Base-by-base conservation (phyloP, 2,113 vertebrate species). In the Mesocricetus auratus region DNA sequence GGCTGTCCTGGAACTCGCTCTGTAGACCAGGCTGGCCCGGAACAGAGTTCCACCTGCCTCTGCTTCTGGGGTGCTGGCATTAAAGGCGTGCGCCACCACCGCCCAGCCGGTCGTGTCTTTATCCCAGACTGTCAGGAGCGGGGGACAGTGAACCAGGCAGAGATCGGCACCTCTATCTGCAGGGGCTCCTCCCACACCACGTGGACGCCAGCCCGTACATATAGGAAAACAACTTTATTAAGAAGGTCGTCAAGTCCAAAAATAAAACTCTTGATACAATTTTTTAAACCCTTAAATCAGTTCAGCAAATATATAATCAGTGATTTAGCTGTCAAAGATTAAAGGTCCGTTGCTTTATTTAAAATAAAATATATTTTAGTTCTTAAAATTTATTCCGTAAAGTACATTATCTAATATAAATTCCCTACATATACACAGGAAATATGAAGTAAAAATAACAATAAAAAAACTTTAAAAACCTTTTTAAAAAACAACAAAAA, bases 201-300 rank as follows among this genome's bases (percentile, higher is more conserved):
- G 29, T 88, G n/a, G 0, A 97, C 31, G 83, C 87, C 47, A 19
- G 93, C 17, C 42, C 96, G 98, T 93, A 89, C 79, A 86, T 98
- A 97, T 98, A 98, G 98, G 98, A 99, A 98, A 99, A 98, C 98
- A 98, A 99, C 99, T 99, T 99, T 99, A 99, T 99, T 99, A 99
- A 99, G 99, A 99, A 99, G 99, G 99, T 99, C 99, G 98, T 98
- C 98, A 98, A 98, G 98, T 98, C 98, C 99, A 99, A 99, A 99
- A 99, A 99, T 99, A 99, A 99, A 99, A 99, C 99, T 99, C 99
- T 99, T 99, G 99, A 99, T 99, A 99, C 99, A 99, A 99, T 99
- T 98, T 99, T 99, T 99, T 98, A 99, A 99, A 99, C 99, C 98
- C 98, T 99, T 98, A 99, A 99, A 99, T 99, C 99, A 99, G 99